Percentiles rank a stretch among this genome's conserved stretches.
Conservation (phyloP, 1,140 invertebrate species). For the Saccostrea glomerata region DNA sequence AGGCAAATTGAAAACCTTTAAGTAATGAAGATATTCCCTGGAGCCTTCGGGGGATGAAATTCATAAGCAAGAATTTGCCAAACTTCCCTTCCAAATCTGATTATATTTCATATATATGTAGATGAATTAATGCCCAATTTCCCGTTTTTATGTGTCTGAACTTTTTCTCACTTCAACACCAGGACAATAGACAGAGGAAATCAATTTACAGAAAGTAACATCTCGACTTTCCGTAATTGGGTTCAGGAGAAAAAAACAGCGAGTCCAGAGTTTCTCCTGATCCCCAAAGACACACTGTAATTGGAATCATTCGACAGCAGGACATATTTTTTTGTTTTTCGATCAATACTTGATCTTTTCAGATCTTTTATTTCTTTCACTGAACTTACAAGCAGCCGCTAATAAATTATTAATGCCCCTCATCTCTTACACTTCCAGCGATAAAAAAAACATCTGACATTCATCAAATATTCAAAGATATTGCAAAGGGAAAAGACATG, state of each 20-base stretch:
- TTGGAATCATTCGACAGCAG: background rate
- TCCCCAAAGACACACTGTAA: background rate
- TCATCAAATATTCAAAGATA: background rate
- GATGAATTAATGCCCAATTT: background rate
- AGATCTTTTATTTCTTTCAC: background rate
- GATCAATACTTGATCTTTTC: background rate
- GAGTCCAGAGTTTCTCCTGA: background rate
- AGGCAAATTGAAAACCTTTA: background rate
- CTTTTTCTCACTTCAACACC: slow-evolving; percentile 24
- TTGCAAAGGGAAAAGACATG: background rate
- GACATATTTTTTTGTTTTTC: background rate
- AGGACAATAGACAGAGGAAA: slow-evolving; percentile 2
- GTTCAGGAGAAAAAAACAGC: background rate
- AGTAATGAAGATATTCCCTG: background rate
- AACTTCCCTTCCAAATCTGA: background rate
- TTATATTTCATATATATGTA: background rate
- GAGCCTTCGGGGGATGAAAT: background rate
- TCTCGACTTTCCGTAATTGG: slow-evolving; percentile 13
- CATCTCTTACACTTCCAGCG: no score
- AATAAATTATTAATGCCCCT: no score
- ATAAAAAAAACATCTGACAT: background rate
- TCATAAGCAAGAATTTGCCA: background rate
- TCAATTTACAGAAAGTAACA: slow-evolving; percentile 8
- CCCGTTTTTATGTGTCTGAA: background rate
- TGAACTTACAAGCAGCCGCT: background rate